phyloP scores from a whole-genome alignment of 2,113 vertebrate genomes.

The Carollia perspicillata region DNA sequence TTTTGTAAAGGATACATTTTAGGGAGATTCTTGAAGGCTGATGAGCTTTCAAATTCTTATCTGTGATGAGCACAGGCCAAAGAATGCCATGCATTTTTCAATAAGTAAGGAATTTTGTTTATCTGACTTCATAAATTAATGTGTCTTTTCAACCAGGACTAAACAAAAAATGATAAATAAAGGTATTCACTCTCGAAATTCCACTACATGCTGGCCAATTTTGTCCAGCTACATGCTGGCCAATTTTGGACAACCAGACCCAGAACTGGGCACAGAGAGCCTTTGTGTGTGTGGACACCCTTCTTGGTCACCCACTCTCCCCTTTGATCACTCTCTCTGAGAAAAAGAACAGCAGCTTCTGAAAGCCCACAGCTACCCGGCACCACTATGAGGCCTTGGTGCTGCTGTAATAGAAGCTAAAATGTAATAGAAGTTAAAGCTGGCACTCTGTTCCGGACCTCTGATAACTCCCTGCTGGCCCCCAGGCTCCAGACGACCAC shows the following conservation, averaged over 20 bases:
- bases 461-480: no score
- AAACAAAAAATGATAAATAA: constrained; percentile 34
- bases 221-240: no score
- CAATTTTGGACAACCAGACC: not conserved
- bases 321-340: not conserved
- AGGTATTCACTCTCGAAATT: constrained; percentile 11
- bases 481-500: no score
- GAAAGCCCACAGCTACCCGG: not conserved
- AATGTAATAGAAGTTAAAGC: no score
- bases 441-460: no score
- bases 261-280: not conserved
- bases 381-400: not conserved
- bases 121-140: constrained; percentile 17
- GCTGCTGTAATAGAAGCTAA: no score
- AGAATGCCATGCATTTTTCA: constrained; percentile 31
- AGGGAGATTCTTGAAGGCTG: not conserved
- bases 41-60: constrained; percentile 17
- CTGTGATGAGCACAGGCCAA: not conserved
- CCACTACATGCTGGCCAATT: not conserved
- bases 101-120: constrained; percentile 49
- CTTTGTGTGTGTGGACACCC: not conserved
- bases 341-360: not conserved
- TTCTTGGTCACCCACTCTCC: rapidly evolving
- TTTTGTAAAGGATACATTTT: not conserved
- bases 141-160: constrained; percentile 11